phyloP scores from a whole-genome alignment of 2,113 vertebrate genomes.

The Eptatretus burgeri region DNA sequence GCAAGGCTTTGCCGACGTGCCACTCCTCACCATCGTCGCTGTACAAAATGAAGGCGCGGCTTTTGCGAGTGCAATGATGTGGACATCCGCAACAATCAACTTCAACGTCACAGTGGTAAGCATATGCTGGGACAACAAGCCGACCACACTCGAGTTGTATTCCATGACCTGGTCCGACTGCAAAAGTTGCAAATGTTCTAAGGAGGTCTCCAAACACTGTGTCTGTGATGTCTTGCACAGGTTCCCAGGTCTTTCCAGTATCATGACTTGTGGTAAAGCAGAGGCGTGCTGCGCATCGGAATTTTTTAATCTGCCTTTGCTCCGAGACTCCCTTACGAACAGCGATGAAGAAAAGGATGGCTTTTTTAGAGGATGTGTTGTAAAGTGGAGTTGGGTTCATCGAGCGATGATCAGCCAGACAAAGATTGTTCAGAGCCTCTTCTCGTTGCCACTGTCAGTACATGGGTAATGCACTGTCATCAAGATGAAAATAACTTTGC shows the following conservation, averaged over 20 bases:
- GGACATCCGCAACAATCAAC: no score
- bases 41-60: no score
- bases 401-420: slow-evolving; percentile 38
- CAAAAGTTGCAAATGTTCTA: slow-evolving; percentile 62
- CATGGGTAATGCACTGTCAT: no score
- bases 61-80: no score
- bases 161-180: slow-evolving; percentile 53
- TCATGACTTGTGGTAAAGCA: slow-evolving; percentile 44
- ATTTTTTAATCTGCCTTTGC: slow-evolving; percentile 42
- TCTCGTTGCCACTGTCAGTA: slow-evolving; percentile 42
- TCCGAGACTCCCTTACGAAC: slow-evolving; percentile 38
- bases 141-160: slow-evolving; percentile 53
- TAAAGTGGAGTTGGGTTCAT: slow-evolving; percentile 88
- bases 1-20: no score
- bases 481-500: no score
- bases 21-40: no score
- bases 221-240: slow-evolving; percentile 34
- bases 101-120: slow-evolving; percentile 35
- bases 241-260: slow-evolving; percentile 41
- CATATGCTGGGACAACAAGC: slow-evolving; percentile 53
- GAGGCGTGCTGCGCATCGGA: slow-evolving; percentile 46
- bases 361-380: slow-evolving; percentile 33
- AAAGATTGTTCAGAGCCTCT: slow-evolving; percentile 28
- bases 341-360: slow-evolving; percentile 37
- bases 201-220: slow-evolving; percentile 24